phyloP scores from a whole-genome alignment of 1,140 invertebrate genomes.

The Ostrea denselamellosa region DNA sequence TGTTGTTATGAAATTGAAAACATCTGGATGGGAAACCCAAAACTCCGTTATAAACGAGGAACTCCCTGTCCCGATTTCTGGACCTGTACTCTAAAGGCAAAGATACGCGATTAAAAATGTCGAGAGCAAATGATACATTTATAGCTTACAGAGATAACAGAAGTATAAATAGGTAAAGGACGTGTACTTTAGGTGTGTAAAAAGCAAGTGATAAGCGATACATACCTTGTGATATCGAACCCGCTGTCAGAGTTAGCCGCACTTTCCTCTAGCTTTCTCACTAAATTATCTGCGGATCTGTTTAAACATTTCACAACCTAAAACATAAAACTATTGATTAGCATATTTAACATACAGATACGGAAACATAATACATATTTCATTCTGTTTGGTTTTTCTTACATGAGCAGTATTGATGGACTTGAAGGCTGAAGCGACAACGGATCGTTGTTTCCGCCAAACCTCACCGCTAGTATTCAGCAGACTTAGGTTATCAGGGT shows the following conservation, averaged over 20 bases:
- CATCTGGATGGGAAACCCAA: background rate
- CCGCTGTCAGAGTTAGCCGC: slow-evolving; percentile 11
- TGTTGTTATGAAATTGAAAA: background rate
- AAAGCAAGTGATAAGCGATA: background rate
- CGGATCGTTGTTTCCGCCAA: slow-evolving; percentile 54
- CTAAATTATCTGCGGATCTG: slow-evolving; percentile 23
- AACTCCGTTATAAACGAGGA: background rate
- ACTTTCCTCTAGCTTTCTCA: slow-evolving; percentile 36
- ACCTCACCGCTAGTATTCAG: slow-evolving; percentile 45
- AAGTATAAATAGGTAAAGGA: background rate
- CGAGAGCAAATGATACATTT: slow-evolving; percentile 9
- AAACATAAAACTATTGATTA: background rate
- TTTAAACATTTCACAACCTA: slow-evolving; percentile 46
- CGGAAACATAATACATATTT: too few species aligned
- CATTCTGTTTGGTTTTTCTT: background rate
- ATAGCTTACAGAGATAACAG: background rate
- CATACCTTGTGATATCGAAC: slow-evolving; percentile 47
- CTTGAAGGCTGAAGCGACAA: slow-evolving; percentile 55
- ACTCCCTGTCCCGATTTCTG: background rate
- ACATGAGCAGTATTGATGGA: slow-evolving; percentile 43
- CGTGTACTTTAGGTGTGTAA: background rate
- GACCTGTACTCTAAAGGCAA: background rate
- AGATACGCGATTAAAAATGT: background rate
- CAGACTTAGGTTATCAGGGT: slow-evolving; percentile 48
- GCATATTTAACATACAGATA: background rate